Conservation (phyloP, 2,113 vertebrate genomes). For the Chaetorhynchus papuensis region DNA sequence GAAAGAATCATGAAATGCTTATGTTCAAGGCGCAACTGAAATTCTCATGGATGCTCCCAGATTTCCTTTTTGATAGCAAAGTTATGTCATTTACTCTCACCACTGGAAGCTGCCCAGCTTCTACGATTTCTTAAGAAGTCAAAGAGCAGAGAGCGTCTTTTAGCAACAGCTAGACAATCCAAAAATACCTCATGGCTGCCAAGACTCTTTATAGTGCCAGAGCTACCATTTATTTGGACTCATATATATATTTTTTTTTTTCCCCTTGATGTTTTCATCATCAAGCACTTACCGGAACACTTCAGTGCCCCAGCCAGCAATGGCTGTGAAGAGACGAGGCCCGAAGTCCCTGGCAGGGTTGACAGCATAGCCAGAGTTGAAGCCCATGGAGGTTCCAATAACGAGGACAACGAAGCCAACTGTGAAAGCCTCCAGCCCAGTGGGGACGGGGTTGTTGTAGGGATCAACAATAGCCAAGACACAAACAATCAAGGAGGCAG, state of each 20-base stretch:
- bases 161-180: not conserved
- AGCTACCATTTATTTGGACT: not conserved
- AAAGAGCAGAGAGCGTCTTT: not conserved
- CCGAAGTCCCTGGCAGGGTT: conserved; percentile 96
- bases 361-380: conserved; percentile 96
- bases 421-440: conserved; percentile 91
- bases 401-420: conserved; percentile 93
- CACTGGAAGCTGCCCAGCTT: not conserved
- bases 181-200: not conserved
- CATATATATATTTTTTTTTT: not conserved
- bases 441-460: conserved; percentile 89
- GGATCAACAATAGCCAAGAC: conserved; percentile 95
- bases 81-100: not conserved
- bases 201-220: not conserved
- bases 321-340: conserved; percentile 89
- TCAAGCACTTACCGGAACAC: conserved; percentile 87
- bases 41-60: not conserved
- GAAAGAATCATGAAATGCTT: not conserved
- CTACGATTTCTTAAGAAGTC: accelerated
- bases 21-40: not conserved
- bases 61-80: not conserved
- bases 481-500: conserved; percentile 88
- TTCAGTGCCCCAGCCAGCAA: conserved; percentile 87
- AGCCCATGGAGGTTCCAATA: conserved; percentile 96
- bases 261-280: not conserved